A percentile compares a stretch with the other conserved stretches of the same genome.
Conservation (phyloP, 2,113 vertebrate species). For the Myotis yumanensis region DNA sequence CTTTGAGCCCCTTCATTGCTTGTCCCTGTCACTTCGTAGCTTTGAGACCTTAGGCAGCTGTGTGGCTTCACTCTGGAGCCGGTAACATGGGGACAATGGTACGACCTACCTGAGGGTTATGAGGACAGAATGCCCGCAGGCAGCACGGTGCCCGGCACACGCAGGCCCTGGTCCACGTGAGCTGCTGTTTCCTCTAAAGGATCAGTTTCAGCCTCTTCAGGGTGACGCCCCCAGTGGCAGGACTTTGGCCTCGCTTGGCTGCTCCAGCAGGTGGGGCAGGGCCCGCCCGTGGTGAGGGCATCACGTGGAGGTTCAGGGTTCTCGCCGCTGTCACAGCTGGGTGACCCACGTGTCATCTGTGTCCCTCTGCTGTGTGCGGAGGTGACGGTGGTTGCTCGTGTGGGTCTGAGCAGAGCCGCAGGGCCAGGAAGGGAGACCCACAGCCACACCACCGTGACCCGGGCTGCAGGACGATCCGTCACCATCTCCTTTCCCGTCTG, state of each 20-base stretch:
- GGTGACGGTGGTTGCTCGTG: neutral
- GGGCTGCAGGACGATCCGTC: neutral
- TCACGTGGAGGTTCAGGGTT: neutral
- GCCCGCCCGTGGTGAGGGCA: fast-evolving
- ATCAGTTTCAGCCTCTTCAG: neutral
- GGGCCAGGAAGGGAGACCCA: neutral
- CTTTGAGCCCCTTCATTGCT: neutral
- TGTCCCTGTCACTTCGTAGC: neutral
- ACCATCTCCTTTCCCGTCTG: neutral
- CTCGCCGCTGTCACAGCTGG: fast-evolving
- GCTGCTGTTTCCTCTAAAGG: neutral
- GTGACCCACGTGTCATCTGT: fast-evolving
- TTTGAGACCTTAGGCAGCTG: neutral
- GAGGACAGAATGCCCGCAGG: neutral
- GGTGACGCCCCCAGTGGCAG: neutral
- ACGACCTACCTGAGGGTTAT: neutral
- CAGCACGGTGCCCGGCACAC: fast-evolving
- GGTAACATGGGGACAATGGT: neutral
- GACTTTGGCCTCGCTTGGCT: neutral
- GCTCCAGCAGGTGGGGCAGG: neutral
- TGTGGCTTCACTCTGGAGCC: neutral
- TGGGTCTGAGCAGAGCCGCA: neutral
- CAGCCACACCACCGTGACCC: neutral
- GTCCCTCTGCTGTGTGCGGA: neutral
- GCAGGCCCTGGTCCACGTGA: fast-evolving